Percentiles rank a stretch among this genome's conserved stretches.
Evolutionary conservation across 1,140 invertebrate species (phyloP).

Genomic region (Sminthurinus signatus): DNA sequence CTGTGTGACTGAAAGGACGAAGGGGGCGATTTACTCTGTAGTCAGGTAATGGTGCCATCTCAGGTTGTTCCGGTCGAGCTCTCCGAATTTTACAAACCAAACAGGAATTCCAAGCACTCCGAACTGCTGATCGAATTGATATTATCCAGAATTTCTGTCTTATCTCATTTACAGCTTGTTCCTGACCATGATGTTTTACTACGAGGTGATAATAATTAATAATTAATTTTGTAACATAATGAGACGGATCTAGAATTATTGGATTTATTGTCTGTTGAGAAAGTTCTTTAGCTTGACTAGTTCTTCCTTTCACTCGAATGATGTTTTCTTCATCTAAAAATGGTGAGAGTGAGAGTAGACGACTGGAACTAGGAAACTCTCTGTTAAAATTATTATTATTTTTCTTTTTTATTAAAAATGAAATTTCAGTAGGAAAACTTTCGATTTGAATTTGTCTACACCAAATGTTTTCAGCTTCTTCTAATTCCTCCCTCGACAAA

Average conservation of each 20-base stretch:
- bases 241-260: neutral
- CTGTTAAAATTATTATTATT: neutral
- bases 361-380: neutral
- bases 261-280: neutral
- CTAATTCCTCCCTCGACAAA: neutral
- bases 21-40: conserved; percentile 13
- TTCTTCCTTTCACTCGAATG: neutral
- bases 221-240: conserved; percentile 2
- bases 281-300: neutral
- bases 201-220: neutral
- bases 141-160: neutral
- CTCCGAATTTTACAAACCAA: neutral
- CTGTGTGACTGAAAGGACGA: conserved; percentile 39
- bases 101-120: neutral
- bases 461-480: neutral
- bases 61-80: conserved; percentile 3
- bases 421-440: neutral
- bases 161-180: neutral
- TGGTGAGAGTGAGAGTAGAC: neutral
- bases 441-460: neutral
- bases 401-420: neutral
- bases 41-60: conserved; percentile 23
- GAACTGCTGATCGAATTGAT: neutral
- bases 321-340: conserved; percentile 4
- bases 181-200: conserved; percentile 3